phyloP scores from a whole-genome alignment of 2,888 invertebrate species.

The Plagiodera versicolora region DNA sequence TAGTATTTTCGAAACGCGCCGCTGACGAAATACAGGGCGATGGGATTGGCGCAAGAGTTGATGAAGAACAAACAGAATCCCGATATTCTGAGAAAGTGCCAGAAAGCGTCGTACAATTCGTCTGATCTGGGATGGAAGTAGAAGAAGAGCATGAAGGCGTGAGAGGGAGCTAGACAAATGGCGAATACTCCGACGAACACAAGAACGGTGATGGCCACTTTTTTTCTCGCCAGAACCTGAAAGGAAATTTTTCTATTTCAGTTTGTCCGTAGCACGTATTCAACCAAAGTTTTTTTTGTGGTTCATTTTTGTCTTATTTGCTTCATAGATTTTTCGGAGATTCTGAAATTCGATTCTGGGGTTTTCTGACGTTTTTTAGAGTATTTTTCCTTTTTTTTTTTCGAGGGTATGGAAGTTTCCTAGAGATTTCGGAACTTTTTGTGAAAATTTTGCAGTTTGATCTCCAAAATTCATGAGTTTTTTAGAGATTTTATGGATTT shows the following conservation, averaged over 20 bases:
- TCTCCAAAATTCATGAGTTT: too few species aligned
- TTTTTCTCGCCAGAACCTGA: conserved; percentile 70
- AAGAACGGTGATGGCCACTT: conserved; percentile 91
- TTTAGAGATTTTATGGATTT: too few species aligned
- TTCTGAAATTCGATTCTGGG: too few species aligned
- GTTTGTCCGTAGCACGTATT: too few species aligned
- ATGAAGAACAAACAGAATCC: conserved; percentile 82
- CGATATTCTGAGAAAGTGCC: conserved; percentile 76
- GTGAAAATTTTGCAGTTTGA: too few species aligned
- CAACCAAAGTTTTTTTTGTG: too few species aligned
- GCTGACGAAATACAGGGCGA: conserved; percentile 90
- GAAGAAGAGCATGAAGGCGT: conserved; percentile 83
- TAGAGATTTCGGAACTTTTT: too few species aligned
- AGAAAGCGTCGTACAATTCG: conserved; percentile 71
- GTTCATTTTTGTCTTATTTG: too few species aligned
- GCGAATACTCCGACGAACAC: conserved; percentile 89
- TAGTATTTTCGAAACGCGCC: conserved; percentile 90
- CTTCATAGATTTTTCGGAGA: too few species aligned
- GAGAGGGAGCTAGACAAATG: conserved; percentile 82
- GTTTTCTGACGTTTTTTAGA: too few species aligned
- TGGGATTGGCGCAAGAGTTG: conserved; percentile 91
- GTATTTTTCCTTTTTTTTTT: too few species aligned
- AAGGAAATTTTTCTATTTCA: conserved; percentile 31
- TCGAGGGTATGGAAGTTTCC: too few species aligned
- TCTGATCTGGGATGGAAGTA: conserved; percentile 70